Base-by-base conservation (phyloP, 2,113 vertebrate genomes). In the Ancistrus triradiatus region DNA sequence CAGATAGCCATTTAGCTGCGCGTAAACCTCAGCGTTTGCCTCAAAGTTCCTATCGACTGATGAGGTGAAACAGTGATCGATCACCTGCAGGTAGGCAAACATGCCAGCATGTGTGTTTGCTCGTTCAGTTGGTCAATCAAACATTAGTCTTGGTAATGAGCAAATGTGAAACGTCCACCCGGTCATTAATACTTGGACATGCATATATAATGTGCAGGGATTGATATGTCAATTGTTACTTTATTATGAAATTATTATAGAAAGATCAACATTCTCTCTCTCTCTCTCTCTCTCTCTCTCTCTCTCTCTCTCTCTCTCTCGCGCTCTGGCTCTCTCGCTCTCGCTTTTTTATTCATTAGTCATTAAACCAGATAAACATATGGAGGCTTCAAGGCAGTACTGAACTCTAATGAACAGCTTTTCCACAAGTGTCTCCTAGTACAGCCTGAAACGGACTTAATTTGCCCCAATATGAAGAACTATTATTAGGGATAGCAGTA, bases 401-500 rank as follows among this genome's bases (percentile, higher is more conserved):
- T 70, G 72, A 74, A 51, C 73, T 69, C 73, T 65, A 61, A 78
- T 79, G 73, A 80, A 71, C 55, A 40, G 69, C 77, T 75, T 70
- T 76, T 75, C 75, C 75, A 78, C 76, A 64, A 61, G 56, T 68
- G 18, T 57, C 59, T 70, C 59, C 17, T 69, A 24, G 47, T 68
- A 69, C 60, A 79, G 63, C 44, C 70, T 25, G 60, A 74, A 78
- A 80, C 59, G 60, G 56, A 71, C 72, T 77, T 73, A 78, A 43
- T 73, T 78, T 75, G 72, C 74, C 75, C 74, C 78, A 77, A 84
- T 84, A 77, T 77, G 74, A 56, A 25, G 60, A 58, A 74, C 74
- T 80, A 78, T 76, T 76, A 75, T 75, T 77, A 76, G 72, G 59
- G 22, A 51, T 55, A 42, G 58, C 69, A 66, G 53, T 74, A 73